Conservation (phyloP, 2,113 vertebrate species). For the Cavia porcellus region DNA sequence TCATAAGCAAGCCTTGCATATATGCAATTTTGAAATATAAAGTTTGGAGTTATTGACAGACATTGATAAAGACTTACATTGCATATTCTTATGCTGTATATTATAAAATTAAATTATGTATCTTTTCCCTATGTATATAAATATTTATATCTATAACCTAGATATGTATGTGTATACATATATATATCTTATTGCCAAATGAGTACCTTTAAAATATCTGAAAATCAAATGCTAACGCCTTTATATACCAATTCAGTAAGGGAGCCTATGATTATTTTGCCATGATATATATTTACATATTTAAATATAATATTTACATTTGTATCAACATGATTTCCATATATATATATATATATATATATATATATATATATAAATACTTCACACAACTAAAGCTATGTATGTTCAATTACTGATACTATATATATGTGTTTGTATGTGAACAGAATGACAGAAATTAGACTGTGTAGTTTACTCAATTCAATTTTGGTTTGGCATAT, state of each 20-base stretch:
- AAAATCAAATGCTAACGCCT: background rate
- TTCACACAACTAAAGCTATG: background rate
- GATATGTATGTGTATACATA: background rate
- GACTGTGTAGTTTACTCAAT: background rate
- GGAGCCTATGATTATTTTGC: background rate
- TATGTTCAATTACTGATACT: background rate
- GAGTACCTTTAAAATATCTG: background rate
- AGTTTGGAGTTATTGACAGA: background rate
- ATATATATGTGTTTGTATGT: background rate
- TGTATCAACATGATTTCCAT: background rate
- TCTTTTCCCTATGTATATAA: background rate
- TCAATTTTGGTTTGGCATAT: background rate
- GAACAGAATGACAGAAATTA: background rate
- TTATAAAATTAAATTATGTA: slow-evolving; percentile 15
- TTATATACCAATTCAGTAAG: slow-evolving; percentile 6
- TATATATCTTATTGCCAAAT: too few species aligned
- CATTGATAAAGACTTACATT: background rate
- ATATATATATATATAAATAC: background rate
- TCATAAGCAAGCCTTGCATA: background rate
- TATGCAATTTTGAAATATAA: slow-evolving; percentile 38
- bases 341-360: background rate
- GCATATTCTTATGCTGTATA: background rate
- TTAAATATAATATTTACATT: background rate
- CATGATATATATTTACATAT: background rate
- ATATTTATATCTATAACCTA: background rate